Evolutionary conservation across 1,140 invertebrate genomes (phyloP).

Genomic region (Copidosoma floridanum): DNA sequence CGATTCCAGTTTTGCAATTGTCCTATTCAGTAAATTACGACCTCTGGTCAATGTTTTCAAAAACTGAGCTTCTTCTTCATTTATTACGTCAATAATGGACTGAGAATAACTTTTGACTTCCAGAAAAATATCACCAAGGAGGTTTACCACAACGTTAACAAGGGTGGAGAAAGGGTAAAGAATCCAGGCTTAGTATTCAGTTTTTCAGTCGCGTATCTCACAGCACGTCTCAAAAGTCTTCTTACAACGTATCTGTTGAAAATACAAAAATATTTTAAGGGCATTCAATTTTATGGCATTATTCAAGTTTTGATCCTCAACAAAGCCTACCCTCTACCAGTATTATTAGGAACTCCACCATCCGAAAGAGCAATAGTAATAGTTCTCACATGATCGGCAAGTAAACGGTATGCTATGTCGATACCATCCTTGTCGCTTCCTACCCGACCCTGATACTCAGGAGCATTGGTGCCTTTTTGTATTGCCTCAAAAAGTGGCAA

Average conservation of each 20-base stretch:
- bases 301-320: too few relatives aligned
- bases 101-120: constrained; percentile 94
- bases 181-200: constrained; percentile 93
- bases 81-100: constrained; percentile 88
- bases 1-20: constrained; percentile 78
- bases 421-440: constrained; percentile 93
- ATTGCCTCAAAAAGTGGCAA: constrained; percentile 91
- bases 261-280: too few relatives aligned
- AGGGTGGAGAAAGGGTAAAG: constrained; percentile 83
- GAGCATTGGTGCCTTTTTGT: constrained; percentile 79
- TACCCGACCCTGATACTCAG: constrained; percentile 84
- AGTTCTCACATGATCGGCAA: constrained; percentile 97
- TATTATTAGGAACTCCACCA: constrained; percentile 95
- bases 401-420: constrained; percentile 98
- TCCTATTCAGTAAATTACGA: constrained; percentile 85
- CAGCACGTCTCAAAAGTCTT: constrained; percentile 87
- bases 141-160: constrained; percentile 81
- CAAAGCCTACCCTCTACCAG: constrained; percentile 91
- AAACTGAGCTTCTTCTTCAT: constrained; percentile 98
- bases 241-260: constrained; percentile 73
- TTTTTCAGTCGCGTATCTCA: constrained; percentile 95
- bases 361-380: constrained; percentile 95
- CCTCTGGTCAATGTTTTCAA: constrained; percentile 93
- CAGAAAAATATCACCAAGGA: constrained; percentile 89
- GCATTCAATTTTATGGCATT: too few relatives aligned